Conservation (phyloP, 2,113 vertebrate species). For the Macrotus californicus region DNA sequence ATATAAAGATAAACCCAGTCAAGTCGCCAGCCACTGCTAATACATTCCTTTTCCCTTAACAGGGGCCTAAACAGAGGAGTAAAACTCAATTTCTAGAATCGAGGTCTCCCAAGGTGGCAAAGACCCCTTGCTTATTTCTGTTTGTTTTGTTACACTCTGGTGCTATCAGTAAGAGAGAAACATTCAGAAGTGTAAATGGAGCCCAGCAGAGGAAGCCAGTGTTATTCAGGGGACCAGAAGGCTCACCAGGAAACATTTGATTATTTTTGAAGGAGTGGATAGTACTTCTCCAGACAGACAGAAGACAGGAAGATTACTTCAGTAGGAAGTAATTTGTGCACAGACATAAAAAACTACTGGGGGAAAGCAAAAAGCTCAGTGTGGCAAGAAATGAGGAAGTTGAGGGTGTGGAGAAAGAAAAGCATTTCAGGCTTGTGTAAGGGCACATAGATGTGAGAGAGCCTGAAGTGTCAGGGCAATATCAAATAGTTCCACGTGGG, state of each 20-base stretch:
- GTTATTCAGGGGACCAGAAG: background rate
- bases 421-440: background rate
- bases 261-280: constrained; percentile 5
- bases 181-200: background rate
- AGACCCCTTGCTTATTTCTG: background rate
- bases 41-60: background rate
- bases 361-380: background rate
- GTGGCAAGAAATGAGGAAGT: background rate
- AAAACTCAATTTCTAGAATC: background rate
- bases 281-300: background rate
- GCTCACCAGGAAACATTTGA: background rate
- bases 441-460: background rate
- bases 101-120: background rate
- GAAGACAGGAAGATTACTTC: background rate
- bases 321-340: background rate
- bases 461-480: background rate
- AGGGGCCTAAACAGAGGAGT: background rate
- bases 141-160: background rate
- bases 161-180: background rate
- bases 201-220: background rate
- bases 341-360: background rate
- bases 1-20: constrained; percentile 68
- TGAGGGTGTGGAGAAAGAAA: background rate
- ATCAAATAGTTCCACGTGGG: background rate
- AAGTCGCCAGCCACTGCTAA: constrained; percentile 31